These are phyloP conservation scores for Coregonus ussuriensis DNA, from an alignment of 2,797 vertebrate species.

Conservation along the genomic window DNA sequence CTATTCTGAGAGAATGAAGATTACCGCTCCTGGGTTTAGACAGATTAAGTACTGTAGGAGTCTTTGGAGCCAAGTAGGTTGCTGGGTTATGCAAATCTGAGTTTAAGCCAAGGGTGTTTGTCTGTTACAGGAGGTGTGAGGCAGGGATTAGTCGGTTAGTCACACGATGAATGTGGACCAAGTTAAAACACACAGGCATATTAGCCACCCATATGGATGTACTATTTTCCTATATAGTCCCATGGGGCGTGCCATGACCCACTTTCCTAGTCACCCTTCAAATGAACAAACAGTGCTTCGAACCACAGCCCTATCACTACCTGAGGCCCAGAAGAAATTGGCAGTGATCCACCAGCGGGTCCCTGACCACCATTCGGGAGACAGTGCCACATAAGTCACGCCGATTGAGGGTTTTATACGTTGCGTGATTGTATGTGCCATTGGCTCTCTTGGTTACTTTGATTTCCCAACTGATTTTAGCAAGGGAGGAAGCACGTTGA, in stretches of 20 bases:
- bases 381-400: background rate
- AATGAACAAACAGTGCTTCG: background rate
- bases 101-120: conserved; percentile 31
- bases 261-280: background rate
- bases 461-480: conserved; percentile 49
- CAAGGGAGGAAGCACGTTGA: conserved; percentile 23
- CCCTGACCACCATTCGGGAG: conserved; percentile 4
- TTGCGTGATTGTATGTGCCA: background rate
- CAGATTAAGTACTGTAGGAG: conserved; percentile 41
- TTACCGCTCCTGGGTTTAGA: conserved; percentile 7
- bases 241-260: background rate
- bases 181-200: background rate
- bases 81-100: conserved; percentile 23
- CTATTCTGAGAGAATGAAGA: conserved; percentile 6
- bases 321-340: conserved; percentile 4
- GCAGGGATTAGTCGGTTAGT: conserved; percentile 41
- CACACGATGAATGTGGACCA: background rate
- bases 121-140: conserved; percentile 36
- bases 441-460: conserved; percentile 35
- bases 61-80: conserved; percentile 26
- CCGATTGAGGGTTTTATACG: background rate
- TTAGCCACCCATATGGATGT: background rate
- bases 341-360: background rate
- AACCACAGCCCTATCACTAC: background rate
- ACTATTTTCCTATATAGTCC: no score